Evolutionary conservation across 2,888 invertebrate genomes (phyloP), one percentile per base, ranked within the genome.

Genomic region (Abrostola triplasia): DNA sequence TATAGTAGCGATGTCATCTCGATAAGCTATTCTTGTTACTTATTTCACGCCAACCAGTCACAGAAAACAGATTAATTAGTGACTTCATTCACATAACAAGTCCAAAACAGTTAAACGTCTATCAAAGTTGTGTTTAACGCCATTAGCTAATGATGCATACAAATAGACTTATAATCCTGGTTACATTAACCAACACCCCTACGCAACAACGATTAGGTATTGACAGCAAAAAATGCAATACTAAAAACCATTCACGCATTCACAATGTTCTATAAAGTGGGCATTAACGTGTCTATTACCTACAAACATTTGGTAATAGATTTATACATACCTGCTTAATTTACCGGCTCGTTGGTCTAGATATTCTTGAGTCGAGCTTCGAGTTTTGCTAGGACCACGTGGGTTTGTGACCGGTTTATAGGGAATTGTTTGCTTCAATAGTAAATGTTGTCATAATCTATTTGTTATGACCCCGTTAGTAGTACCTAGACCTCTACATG

Each of bases 121-220:
- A 24, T 24, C 24, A 24, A 24, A 24, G 4, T 24, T 24, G 24
- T 24, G 13, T 47, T 47, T 47, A 47, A 47, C 44, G 44, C 44
- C 44, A 47, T 24, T 9, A 24, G 24, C 13, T 56, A 56, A 56
- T 8, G 55, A 56, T 42, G 54, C 9, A 36, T 36, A 44, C 12
- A 53, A 55, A 12, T 24, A 13, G 41, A 52, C 8, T 7, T 49
- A 41, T 40, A 59, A 55, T 40, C 10, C 24, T 36, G 10, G 7
- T 53, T 47, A 12, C 38, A 56, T 53, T 50, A 69, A 47, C 49
- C 13, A 54, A 44, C 24, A 1, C 9, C 37, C 56, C 1, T 7
- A 71, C 61, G 72, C 61, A 70, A 70, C 38, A 48, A 36, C 24
- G n/a, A 42, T 65, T 53, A 60, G 9, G 13, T 41, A 50, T 38